Conservation (phyloP, 2,113 vertebrate species). For the Casuarius casuarius region DNA sequence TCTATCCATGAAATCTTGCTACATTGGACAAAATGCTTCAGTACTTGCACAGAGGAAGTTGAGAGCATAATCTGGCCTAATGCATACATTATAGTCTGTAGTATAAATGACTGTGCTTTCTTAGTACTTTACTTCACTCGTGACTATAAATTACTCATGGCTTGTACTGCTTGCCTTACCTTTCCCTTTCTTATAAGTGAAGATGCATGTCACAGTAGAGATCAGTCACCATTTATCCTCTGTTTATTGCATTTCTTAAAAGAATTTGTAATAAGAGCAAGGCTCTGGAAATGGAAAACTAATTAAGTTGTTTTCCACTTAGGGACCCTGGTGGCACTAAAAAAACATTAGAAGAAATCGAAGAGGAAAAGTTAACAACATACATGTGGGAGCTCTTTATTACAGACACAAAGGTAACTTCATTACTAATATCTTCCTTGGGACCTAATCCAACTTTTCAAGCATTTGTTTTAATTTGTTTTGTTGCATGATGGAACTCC, state of each 20-base stretch:
- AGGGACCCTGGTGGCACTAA: constrained; percentile 81
- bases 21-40: background rate
- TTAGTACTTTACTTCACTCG: background rate
- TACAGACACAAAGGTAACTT: constrained; percentile 63
- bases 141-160: background rate
- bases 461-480: background rate
- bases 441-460: background rate
- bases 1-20: background rate
- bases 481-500: background rate
- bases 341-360: constrained; percentile 69
- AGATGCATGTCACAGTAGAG: background rate
- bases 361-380: constrained; percentile 74
- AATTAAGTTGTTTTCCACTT: constrained; percentile 49
- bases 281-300: constrained; percentile 13
- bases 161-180: background rate
- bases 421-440: background rate
- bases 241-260: constrained; percentile 6
- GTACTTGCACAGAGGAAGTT: background rate
- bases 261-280: constrained; percentile 1
- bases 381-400: constrained; percentile 80
- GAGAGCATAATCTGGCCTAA: background rate
- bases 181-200: background rate
- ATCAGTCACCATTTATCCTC: background rate
- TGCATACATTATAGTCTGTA: background rate
- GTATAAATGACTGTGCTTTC: background rate